A percentile compares a stretch with the other conserved stretches of the same genome.
These are phyloP conservation scores for Clanis bilineata DNA, from an alignment of 2,888 invertebrate genomes.

Conservation along the genomic window DNA sequence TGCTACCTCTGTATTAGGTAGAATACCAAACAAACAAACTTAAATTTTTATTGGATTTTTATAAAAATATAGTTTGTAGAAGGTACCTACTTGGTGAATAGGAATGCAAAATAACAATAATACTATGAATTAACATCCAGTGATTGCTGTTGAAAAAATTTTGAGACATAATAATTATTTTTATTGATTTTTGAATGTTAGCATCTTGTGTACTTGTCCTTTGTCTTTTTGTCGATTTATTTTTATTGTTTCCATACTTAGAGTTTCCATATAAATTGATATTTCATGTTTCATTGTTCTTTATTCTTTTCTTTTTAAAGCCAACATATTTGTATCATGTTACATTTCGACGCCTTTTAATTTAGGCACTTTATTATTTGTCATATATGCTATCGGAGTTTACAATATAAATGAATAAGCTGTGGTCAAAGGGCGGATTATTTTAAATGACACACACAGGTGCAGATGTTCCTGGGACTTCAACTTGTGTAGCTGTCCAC, in stretches of 20 bases:
- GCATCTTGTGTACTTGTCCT: conserved; percentile 7
- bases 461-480: conserved; percentile 60
- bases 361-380: no score
- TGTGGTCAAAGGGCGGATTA: conserved; percentile 31
- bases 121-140: background rate
- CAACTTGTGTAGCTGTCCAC: conserved; percentile 47
- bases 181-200: background rate
- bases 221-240: background rate
- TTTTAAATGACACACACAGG: conserved; percentile 50
- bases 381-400: background rate
- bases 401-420: background rate
- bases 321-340: no score
- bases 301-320: no score
- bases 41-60: background rate
- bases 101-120: background rate
- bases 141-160: background rate
- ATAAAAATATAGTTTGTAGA: no score
- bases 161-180: background rate
- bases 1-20: no score
- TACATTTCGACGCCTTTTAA: no score
- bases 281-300: background rate
- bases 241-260: background rate
- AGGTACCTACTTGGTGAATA: no score
- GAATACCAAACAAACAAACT: no score
- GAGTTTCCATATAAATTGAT: background rate